Conservation (phyloP, 2,797 vertebrate genomes). For the Aphelocoma californica region DNA sequence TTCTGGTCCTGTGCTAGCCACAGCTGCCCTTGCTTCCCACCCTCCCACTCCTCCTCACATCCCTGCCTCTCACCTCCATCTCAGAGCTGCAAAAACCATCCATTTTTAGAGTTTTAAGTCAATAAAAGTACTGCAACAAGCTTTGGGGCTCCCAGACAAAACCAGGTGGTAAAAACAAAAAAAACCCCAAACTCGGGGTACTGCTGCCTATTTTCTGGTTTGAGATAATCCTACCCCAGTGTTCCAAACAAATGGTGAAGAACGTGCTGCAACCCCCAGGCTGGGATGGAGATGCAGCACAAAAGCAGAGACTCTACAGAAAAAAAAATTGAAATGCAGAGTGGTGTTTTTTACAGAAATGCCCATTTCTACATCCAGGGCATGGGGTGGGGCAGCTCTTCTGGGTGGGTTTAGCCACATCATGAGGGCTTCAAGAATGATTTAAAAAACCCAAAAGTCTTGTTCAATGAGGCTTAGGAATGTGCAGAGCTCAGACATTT, state of each 20-base stretch:
- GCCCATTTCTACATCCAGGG: neutral
- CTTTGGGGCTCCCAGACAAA: neutral
- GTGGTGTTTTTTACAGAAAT: neutral
- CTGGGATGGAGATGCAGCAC: accelerated
- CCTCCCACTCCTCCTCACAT: neutral
- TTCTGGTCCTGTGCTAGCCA: neutral
- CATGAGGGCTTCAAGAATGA: accelerated
- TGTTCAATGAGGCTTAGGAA: neutral
- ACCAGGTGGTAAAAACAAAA: neutral
- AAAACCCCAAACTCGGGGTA: accelerated
- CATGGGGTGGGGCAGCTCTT: too few species aligned
- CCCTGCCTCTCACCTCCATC: neutral
- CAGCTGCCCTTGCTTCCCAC: neutral
- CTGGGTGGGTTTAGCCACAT: neutral
- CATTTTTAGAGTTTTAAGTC: neutral
- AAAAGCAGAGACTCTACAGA: neutral
- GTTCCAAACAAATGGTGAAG: neutral
- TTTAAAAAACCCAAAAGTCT: accelerated
- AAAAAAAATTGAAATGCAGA: neutral
- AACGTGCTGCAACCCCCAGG: accelerated
- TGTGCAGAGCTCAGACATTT: neutral
- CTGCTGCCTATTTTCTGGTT: neutral
- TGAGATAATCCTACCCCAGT: neutral
- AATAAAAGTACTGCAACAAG: accelerated
- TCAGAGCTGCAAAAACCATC: neutral